Evolutionary conservation across 2,888 invertebrate genomes (phyloP).

Genomic region (Drosophila lacicola): DNA sequence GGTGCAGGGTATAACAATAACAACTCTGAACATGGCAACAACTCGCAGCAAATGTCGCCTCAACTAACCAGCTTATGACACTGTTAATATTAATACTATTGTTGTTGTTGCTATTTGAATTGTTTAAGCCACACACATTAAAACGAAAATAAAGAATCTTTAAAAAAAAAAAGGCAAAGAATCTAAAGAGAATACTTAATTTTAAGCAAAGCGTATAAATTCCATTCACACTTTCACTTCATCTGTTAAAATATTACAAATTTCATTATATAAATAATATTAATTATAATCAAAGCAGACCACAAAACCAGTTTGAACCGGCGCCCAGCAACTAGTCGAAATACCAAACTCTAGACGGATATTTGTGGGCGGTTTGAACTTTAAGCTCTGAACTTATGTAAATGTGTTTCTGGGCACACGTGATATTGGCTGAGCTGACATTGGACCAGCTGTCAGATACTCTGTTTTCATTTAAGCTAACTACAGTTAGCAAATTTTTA

Average conservation of each 20-base stretch:
- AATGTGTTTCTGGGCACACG: neutral
- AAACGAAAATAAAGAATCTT: constrained; percentile 8
- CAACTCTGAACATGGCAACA: constrained; percentile 44
- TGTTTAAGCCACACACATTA: constrained; percentile 30
- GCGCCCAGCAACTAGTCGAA: neutral
- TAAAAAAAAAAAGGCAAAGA: constrained; percentile 2
- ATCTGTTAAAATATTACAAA: neutral
- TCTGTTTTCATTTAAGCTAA: neutral
- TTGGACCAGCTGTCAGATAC: constrained; percentile 13
- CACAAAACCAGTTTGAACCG: constrained; percentile 12
- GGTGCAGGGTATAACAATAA: constrained; percentile 3
- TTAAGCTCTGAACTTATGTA: constrained; percentile 12
- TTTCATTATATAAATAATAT: constrained; percentile 8
- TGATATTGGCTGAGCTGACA: neutral
- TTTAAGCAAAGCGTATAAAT: neutral
- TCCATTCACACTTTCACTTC: constrained; percentile 23
- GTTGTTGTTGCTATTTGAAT: constrained; percentile 39
- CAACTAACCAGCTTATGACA: constrained; percentile 46
- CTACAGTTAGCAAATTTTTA: too few relatives aligned
- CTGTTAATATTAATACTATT: constrained; percentile 27
- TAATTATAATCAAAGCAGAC: neutral
- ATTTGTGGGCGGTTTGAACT: constrained; percentile 17
- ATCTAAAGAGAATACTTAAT: neutral
- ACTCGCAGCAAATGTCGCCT: constrained; percentile 35
- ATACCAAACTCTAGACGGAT: neutral